These are phyloP conservation scores for Nycteola revayana DNA, from an alignment of 2,888 invertebrate species.

Conservation along the genomic window DNA sequence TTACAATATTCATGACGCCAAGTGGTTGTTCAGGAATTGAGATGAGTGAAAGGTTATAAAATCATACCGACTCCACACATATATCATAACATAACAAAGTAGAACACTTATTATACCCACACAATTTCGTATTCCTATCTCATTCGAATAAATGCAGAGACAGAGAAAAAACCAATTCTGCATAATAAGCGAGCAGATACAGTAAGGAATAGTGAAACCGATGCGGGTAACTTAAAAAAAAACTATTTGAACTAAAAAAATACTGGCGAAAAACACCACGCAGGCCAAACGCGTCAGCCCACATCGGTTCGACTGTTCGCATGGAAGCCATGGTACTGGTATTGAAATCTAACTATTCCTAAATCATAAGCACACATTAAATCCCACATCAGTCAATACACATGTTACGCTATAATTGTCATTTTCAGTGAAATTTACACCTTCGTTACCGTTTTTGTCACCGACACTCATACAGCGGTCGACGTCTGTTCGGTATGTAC, in stretches of 20 bases:
- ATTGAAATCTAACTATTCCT: slow-evolving; percentile 36
- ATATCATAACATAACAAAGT: slow-evolving; percentile 32
- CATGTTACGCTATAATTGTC: slow-evolving; percentile 63
- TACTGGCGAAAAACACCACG: slow-evolving; percentile 7
- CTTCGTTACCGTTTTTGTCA: slow-evolving; percentile 52
- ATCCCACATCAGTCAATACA: slow-evolving; percentile 51
- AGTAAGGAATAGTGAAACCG: slow-evolving; percentile 26
- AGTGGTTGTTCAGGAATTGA: slow-evolving; percentile 37
- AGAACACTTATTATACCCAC: slow-evolving; percentile 38
- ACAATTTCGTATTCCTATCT: slow-evolving; percentile 59
- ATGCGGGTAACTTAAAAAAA: slow-evolving; percentile 13
- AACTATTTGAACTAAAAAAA: slow-evolving; percentile 8
- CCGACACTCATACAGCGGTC: slow-evolving; percentile 43
- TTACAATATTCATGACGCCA: slow-evolving; percentile 25
- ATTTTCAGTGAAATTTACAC: slow-evolving; percentile 70
- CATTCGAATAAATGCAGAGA: slow-evolving; percentile 78
- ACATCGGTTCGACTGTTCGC: slow-evolving; percentile 25
- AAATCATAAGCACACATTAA: slow-evolving; percentile 43
- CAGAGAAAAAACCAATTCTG: slow-evolving; percentile 56
- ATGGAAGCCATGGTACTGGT: slow-evolving; percentile 36
- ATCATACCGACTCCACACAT: slow-evolving; percentile 33
- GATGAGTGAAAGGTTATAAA: slow-evolving; percentile 42
- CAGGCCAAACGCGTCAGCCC: slow-evolving; percentile 13
- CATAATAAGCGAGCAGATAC: slow-evolving; percentile 45
- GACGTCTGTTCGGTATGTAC: slow-evolving; percentile 42